Percentiles rank a stretch among this genome's conserved stretches.
Conservation (phyloP, 2,797 vertebrate genomes). For the Syndactyla subalaris region DNA sequence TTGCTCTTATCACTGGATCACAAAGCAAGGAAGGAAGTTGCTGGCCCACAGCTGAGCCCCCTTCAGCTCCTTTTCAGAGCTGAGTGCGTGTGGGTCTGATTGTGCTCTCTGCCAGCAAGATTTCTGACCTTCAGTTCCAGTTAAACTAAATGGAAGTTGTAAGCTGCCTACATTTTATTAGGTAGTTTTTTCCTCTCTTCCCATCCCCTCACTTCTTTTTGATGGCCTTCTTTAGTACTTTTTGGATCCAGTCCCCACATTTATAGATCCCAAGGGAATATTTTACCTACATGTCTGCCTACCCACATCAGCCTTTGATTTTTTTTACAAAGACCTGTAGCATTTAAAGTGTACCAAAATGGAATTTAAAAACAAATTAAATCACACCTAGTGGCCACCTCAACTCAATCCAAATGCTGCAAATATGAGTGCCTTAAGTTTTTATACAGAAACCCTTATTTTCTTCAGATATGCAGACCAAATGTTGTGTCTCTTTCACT, state of each 20-base stretch:
- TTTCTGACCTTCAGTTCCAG: not conserved
- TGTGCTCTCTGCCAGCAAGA: not conserved
- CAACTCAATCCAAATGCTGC: slow-evolving; percentile 16
- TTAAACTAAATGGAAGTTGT: not conserved
- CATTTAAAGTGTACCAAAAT: slow-evolving; percentile 37
- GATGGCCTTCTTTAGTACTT: slow-evolving; percentile 16
- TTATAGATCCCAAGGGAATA: not conserved
- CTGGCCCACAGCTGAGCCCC: not conserved
- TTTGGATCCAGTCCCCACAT: not conserved
- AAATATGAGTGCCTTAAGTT: slow-evolving; percentile 6
- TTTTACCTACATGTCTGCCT: not conserved
- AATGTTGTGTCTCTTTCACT: slow-evolving; percentile 53
- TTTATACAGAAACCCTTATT: slow-evolving; percentile 25
- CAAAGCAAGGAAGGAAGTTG: not conserved
- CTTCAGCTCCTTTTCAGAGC: not conserved
- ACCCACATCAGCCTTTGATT: slow-evolving; percentile 10
- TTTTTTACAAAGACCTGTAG: slow-evolving; percentile 3
- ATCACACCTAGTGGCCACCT: slow-evolving; percentile 38
- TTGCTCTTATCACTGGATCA: not conserved
- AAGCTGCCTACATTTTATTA: not conserved
- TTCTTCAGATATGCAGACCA: slow-evolving; percentile 2
- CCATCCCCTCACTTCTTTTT: not conserved
- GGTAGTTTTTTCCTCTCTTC: not conserved
- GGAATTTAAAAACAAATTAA: slow-evolving; percentile 64
- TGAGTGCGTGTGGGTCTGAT: not conserved